Percentiles rank a stretch among this genome's conserved stretches.
These are phyloP conservation scores for Epinotia bilunana DNA, from an alignment of 2,888 invertebrate species.

Conservation along the genomic window DNA sequence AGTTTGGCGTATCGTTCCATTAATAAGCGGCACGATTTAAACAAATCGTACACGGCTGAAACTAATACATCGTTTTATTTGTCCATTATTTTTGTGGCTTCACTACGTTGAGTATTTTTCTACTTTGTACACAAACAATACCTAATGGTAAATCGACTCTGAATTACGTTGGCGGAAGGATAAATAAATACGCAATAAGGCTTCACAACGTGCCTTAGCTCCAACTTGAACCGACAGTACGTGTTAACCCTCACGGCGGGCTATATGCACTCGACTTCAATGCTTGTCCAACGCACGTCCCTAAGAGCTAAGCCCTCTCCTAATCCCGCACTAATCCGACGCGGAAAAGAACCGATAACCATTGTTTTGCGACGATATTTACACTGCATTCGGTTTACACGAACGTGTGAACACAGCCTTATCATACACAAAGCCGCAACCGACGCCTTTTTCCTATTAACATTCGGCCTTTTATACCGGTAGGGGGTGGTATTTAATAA, in stretches of 20 bases:
- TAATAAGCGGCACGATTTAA: slow-evolving; percentile 4
- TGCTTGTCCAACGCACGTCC: slow-evolving; percentile 65
- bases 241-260: slow-evolving; percentile 25
- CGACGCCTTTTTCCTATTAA: slow-evolving; percentile 2
- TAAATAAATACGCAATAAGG: neutral
- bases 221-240: slow-evolving; percentile 3
- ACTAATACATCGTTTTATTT: neutral
- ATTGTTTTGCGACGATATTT: slow-evolving; percentile 76
- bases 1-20: slow-evolving; percentile 2
- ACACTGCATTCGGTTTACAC: slow-evolving; percentile 71
- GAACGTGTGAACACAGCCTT: slow-evolving; percentile 60
- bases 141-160: neutral
- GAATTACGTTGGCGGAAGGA: neutral
- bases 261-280: slow-evolving; percentile 55
- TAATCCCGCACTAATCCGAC: slow-evolving; percentile 78
- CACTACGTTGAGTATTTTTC: neutral
- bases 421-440: slow-evolving; percentile 20
- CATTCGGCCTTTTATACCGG: slow-evolving; percentile 13
- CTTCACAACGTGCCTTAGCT: neutral
- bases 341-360: slow-evolving; percentile 77
- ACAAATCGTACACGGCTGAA: neutral
- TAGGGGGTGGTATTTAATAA: slow-evolving; percentile 65
- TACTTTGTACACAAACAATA: neutral
- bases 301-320: slow-evolving; percentile 50
- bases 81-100: slow-evolving; percentile 3